Percentiles rank a stretch among this genome's conserved stretches.
phyloP scores from a whole-genome alignment of 2,797 vertebrate genomes.

The Aselliscus stoliczkanus region DNA sequence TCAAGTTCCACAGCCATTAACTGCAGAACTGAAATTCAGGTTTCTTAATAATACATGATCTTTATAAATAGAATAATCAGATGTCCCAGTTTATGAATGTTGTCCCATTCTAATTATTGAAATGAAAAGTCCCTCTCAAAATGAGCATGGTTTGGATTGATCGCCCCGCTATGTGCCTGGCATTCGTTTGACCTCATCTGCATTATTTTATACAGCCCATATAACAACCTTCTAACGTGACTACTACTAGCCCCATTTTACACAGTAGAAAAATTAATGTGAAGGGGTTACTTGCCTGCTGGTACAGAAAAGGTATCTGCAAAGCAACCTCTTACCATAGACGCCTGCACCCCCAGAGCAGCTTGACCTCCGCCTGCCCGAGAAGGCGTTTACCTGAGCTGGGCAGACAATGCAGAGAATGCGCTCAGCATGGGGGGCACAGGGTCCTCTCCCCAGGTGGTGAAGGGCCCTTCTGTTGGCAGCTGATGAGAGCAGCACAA shows the following conservation, averaged over 20 bases:
- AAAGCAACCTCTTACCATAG: background rate
- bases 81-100: background rate
- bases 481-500: background rate
- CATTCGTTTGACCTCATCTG: background rate
- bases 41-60: background rate
- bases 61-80: background rate
- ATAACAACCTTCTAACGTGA: background rate
- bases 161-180: background rate
- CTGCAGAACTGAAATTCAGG: background rate
- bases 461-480: background rate
- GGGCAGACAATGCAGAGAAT: background rate
- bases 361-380: background rate
- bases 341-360: background rate
- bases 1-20: background rate
- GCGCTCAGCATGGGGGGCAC: background rate
- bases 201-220: background rate
- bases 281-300: background rate
- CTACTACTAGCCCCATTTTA: background rate
- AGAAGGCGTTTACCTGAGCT: background rate
- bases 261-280: background rate
- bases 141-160: background rate
- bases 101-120: conserved; percentile 30
- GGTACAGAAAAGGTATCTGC: background rate
- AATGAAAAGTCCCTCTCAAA: background rate
- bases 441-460: background rate